Conservation (phyloP, 2,113 vertebrate genomes). For the Passer montanus region DNA sequence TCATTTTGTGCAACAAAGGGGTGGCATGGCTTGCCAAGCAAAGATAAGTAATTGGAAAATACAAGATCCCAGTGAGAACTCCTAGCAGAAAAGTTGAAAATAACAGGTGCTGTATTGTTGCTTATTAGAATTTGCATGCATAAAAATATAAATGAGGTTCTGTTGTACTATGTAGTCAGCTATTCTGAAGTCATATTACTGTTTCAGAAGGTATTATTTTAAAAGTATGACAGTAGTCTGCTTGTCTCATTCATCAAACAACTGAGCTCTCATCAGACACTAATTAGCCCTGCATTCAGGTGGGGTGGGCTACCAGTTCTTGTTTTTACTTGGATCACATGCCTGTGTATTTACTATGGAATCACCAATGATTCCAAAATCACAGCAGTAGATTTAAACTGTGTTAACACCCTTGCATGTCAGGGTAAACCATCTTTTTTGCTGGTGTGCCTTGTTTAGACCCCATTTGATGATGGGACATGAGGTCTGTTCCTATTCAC, state of each 20-base stretch:
- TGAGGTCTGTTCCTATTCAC: not conserved
- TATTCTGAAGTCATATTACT: not conserved
- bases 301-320: not conserved
- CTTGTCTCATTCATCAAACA: not conserved
- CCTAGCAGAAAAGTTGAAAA: constrained; percentile 25
- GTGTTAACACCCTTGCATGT: not conserved
- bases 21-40: not conserved
- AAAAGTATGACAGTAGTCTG: not conserved
- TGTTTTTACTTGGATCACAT: not conserved
- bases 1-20: constrained; percentile 14
- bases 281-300: not conserved
- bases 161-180: not conserved
- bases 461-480: not conserved
- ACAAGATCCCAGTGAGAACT: not conserved
- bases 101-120: not conserved
- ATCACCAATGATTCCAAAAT: not conserved
- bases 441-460: not conserved
- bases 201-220: not conserved
- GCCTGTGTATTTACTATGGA: not conserved
- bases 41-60: constrained; percentile 42
- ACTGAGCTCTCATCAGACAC: not conserved
- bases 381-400: constrained; percentile 6
- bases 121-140: not conserved
- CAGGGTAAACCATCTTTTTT: not conserved
- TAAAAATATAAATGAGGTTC: not conserved